Percentiles rank a stretch among this genome's conserved stretches.
These are phyloP conservation scores for Pristionchus arcanus DNA, from an alignment of 2,888 invertebrate species.

Conservation along the genomic window DNA sequence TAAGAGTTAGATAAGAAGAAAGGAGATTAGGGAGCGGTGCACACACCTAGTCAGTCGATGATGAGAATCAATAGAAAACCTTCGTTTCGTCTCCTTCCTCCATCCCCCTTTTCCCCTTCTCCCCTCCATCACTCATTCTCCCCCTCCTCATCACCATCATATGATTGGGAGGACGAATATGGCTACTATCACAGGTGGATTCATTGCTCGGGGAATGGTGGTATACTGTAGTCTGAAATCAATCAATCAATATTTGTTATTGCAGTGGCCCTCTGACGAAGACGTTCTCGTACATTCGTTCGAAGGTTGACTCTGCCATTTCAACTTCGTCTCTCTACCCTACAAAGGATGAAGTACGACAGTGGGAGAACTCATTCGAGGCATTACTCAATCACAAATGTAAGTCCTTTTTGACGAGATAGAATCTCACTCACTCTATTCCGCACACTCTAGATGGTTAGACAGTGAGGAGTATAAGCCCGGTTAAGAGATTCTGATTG, in stretches of 20 bases:
- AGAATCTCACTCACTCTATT: neutral
- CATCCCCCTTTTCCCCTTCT: constrained; percentile 13
- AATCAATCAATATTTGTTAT: constrained; percentile 29
- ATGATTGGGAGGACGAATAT: constrained; percentile 8
- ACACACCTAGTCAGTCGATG: constrained; percentile 17
- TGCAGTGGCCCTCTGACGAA: constrained; percentile 75
- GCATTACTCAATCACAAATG: constrained; percentile 73
- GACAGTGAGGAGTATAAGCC: neutral
- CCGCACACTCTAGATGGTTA: neutral
- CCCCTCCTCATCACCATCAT: constrained; percentile 26
- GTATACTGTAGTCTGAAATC: neutral
- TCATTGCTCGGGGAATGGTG: neutral
- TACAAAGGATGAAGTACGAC: constrained; percentile 72
- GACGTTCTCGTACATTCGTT: constrained; percentile 70
- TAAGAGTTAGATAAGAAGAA: neutral
- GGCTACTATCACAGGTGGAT: constrained; percentile 27
- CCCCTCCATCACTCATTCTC: constrained; percentile 1
- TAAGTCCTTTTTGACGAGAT: constrained; percentile 59
- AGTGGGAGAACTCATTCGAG: constrained; percentile 74
- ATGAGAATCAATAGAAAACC: constrained; percentile 27
- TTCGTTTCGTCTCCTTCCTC: neutral
- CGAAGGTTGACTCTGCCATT: constrained; percentile 71
- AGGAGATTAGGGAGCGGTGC: constrained; percentile 32
- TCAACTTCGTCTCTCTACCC: constrained; percentile 71
- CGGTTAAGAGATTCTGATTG: neutral